Percentiles rank a stretch among this genome's conserved stretches.
These are phyloP conservation scores for Holcopasites calliopsidis DNA, from an alignment of 1,140 invertebrate genomes.

Conservation along the genomic window DNA sequence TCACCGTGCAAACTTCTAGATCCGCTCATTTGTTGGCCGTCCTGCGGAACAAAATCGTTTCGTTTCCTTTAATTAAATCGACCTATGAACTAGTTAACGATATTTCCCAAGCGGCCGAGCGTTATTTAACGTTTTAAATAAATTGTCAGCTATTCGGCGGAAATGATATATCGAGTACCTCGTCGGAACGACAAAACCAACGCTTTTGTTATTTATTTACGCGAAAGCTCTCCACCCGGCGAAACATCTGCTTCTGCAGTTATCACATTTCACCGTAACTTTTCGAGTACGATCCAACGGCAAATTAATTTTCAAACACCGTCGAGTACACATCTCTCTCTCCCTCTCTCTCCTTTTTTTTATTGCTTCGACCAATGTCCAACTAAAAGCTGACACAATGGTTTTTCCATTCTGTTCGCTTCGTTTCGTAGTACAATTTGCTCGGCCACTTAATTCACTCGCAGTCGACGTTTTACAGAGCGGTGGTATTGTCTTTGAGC, in stretches of 20 bases:
- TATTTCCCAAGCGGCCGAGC: too few relatives aligned
- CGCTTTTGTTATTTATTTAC: neutral
- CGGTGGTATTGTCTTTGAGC: neutral
- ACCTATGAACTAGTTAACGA: too few relatives aligned
- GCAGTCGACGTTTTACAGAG: too few relatives aligned
- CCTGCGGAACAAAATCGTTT: neutral
- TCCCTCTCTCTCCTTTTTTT: too few relatives aligned
- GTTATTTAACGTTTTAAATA: too few relatives aligned
- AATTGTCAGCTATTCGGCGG: neutral
- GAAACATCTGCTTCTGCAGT: neutral
- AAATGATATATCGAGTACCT: neutral
- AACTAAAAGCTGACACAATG: neutral
- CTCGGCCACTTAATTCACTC: conserved; percentile 7
- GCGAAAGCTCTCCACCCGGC: neutral
- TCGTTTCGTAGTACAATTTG: conserved; percentile 1
- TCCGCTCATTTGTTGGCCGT: neutral
- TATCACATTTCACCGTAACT: conserved; percentile 2
- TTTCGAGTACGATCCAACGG: neutral
- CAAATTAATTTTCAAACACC: neutral
- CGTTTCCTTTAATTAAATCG: too few relatives aligned
- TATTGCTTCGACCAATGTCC: too few relatives aligned
- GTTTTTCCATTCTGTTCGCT: too few relatives aligned
- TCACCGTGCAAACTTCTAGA: neutral
- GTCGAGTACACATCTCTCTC: too few relatives aligned
- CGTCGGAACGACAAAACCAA: conserved; percentile 12